Conservation (phyloP, 2,888 invertebrate species). For the Chirona hameri region DNA sequence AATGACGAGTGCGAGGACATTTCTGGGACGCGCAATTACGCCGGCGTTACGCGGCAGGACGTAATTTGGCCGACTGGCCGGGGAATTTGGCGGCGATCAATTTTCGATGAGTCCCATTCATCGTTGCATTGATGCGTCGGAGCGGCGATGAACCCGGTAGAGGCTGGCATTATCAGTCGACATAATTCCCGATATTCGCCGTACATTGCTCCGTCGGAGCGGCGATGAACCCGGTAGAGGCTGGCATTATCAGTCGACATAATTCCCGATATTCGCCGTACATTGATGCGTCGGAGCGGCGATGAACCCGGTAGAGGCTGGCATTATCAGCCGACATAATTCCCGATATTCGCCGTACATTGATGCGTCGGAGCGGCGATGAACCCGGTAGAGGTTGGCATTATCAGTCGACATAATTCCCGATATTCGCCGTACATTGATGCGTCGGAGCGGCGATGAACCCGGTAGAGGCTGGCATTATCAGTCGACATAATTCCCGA, state of each 20-base stretch:
- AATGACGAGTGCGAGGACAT: constrained; percentile 1
- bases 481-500: background rate
- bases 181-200: background rate
- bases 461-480: background rate
- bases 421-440: background rate
- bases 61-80: background rate
- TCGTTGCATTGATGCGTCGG: background rate
- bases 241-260: background rate
- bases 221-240: background rate
- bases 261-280: background rate
- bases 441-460: background rate
- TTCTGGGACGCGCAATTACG: constrained; percentile 6
- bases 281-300: background rate
- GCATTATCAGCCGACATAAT: background rate
- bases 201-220: background rate
- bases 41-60: background rate
- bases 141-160: background rate
- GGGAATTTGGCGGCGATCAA: background rate
- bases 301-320: background rate
- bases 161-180: background rate
- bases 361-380: background rate
- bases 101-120: constrained; percentile 1
- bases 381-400: background rate
- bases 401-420: background rate
- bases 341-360: background rate